Evolutionary conservation across 2,888 invertebrate genomes (phyloP).

Genomic region (Cordilura impudica): DNA sequence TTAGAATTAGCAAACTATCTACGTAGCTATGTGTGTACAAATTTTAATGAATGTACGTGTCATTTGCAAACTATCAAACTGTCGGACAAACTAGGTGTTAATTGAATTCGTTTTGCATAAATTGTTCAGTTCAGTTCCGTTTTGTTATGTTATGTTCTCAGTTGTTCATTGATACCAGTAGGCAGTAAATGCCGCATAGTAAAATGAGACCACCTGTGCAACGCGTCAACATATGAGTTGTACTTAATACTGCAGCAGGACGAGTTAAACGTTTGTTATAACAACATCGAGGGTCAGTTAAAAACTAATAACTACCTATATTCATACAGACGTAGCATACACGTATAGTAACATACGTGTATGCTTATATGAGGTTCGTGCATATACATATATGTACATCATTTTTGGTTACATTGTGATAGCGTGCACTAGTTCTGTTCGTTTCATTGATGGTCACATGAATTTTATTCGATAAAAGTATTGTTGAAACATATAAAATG

Average conservation of each 20-base stretch:
- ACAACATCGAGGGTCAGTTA: slow-evolving; percentile 47
- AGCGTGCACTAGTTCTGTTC: slow-evolving; percentile 70
- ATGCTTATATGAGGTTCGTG: neutral
- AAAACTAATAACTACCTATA: slow-evolving; percentile 12
- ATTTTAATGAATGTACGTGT: slow-evolving; percentile 56
- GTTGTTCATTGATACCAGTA: slow-evolving; percentile 53
- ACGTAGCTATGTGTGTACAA: neutral
- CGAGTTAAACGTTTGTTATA: slow-evolving; percentile 24
- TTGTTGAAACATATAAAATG: slow-evolving; percentile 68
- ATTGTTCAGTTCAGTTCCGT: slow-evolving; percentile 66
- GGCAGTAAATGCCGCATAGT: slow-evolving; percentile 8
- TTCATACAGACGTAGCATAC: neutral
- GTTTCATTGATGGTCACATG: slow-evolving; percentile 55
- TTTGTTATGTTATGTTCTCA: slow-evolving; percentile 44
- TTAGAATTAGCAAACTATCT: too few relatives aligned
- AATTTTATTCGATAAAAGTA: slow-evolving; percentile 50
- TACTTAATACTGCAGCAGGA: slow-evolving; percentile 21
- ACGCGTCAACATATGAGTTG: slow-evolving; percentile 4
- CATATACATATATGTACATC: neutral
- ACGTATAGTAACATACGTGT: neutral
- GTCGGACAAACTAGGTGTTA: slow-evolving; percentile 73
- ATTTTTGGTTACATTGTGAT: slow-evolving; percentile 12
- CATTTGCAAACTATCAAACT: slow-evolving; percentile 56
- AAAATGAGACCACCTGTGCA: slow-evolving; percentile 56
- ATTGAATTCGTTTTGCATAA: slow-evolving; percentile 78